These are phyloP conservation scores for Lepidurus couesii DNA, from an alignment of 1,140 invertebrate genomes.

Conservation along the genomic window DNA sequence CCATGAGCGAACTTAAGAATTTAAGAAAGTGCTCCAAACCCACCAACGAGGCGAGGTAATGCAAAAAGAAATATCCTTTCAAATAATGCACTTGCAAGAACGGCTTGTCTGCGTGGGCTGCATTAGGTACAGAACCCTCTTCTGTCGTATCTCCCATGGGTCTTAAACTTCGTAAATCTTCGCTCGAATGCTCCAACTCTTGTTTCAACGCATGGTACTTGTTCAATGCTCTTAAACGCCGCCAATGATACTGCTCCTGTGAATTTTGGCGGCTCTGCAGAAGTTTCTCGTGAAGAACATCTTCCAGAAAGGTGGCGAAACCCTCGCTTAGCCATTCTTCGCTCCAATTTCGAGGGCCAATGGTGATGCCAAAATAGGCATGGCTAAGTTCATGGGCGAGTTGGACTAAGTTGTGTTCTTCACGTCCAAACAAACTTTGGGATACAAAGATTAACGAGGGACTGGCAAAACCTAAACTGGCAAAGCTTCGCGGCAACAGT, in stretches of 20 bases:
- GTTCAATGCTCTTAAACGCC: slow-evolving; percentile 40
- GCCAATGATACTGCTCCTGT: slow-evolving; percentile 35
- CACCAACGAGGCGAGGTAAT: slow-evolving; percentile 41
- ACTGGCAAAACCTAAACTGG: slow-evolving; percentile 47
- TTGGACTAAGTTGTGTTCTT: slow-evolving; percentile 41
- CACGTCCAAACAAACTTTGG: slow-evolving; percentile 43
- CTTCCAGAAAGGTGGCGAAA: slow-evolving; percentile 48
- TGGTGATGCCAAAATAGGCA: slow-evolving; percentile 48
- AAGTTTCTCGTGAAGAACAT: slow-evolving; percentile 39
- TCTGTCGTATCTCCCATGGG: slow-evolving; percentile 33
- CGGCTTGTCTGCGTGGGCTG: slow-evolving; percentile 46
- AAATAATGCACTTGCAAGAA: slow-evolving; percentile 49
- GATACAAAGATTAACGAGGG: slow-evolving; percentile 48
- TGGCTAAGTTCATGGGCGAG: slow-evolving; percentile 48
- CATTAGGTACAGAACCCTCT: slow-evolving; percentile 45
- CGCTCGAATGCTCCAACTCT: slow-evolving; percentile 44
- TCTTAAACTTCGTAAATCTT: slow-evolving; percentile 43
- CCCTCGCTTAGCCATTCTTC: slow-evolving; percentile 51
- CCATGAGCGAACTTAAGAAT: slow-evolving; percentile 42
- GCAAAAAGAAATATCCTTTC: slow-evolving; percentile 48
- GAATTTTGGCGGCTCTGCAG: slow-evolving; percentile 3
- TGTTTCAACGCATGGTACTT: slow-evolving; percentile 41
- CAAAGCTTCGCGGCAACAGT: slow-evolving; percentile 45
- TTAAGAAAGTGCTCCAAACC: slow-evolving; percentile 41
- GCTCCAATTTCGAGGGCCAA: slow-evolving; percentile 48